Evolutionary conservation across 2,797 vertebrate genomes (phyloP).

Genomic region (Spizella passerina): DNA sequence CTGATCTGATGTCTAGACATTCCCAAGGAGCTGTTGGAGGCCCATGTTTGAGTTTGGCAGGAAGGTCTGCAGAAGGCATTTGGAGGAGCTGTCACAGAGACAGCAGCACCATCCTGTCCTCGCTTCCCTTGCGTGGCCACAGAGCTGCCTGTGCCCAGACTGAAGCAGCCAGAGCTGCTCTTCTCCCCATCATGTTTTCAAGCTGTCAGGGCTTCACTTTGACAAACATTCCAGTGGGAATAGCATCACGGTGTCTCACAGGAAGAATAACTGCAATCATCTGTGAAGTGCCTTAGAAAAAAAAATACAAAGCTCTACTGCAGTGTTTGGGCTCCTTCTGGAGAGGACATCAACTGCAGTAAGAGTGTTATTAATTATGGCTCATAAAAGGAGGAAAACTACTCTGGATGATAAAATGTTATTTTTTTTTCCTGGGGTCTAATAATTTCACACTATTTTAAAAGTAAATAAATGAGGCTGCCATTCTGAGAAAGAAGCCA

Average conservation of each 20-base stretch:
- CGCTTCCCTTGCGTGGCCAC: background rate
- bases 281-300: background rate
- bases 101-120: background rate
- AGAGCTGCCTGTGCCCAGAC: background rate
- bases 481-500: background rate
- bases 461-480: background rate
- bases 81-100: background rate
- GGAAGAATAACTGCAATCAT: background rate
- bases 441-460: background rate
- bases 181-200: background rate
- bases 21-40: background rate
- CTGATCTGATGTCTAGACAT: slow-evolving; percentile 26
- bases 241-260: background rate
- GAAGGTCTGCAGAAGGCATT: background rate
- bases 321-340: background rate
- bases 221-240: background rate
- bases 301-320: background rate
- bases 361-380: background rate
- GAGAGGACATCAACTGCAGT: background rate
- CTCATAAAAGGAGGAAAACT: background rate
- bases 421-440: background rate
- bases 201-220: background rate
- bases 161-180: background rate
- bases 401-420: background rate
- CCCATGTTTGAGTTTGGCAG: background rate